Evolutionary conservation across 2,113 vertebrate species (phyloP), one percentile per base, ranked within the genome.

Genomic region (Oryzias celebensis): DNA sequence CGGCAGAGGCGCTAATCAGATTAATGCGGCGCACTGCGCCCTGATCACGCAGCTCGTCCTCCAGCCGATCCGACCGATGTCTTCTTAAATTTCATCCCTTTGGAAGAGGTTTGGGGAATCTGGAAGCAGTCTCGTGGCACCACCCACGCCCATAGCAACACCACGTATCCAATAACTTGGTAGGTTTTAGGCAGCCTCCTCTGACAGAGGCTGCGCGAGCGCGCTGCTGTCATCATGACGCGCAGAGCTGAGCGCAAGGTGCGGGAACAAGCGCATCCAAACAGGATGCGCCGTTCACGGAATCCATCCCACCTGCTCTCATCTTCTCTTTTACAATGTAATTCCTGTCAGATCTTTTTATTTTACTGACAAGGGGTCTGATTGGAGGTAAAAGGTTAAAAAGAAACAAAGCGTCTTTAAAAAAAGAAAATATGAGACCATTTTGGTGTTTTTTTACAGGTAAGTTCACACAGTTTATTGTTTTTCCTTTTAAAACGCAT

Each of bases 101-200:
- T 36, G 23, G 22, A 52, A 18, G 7, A 31, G 62, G 22, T 77
- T 71, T 48, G 42, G 31, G 46, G 18, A 54, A 77, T 71, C 17
- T 60, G 18, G 52, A 52, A 24, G 26, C 51, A 31, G 71, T 65
- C 83, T 82, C 71, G 87, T 61, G 59, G 67, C 58, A 56, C 78
- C 77, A 52, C 80, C 65, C 86, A 87, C 82, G 86, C 85, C 85
- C 85, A 73, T 89, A 88, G 88, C 86, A 87, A 89, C 89, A 81
- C 71, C 65, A 61, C 53, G 82, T 62, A 82, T 78, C 93, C 92
- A 92, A 90, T 93, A 84, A 86, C 68, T 75, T 60, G 14, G 80
- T 80, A 59, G 77, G 87, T 69, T 88, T 80, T 56, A 75, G 84
- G 81, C 85, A 78, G 73, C 62, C 52, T 68, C 74, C 58, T 16